Evolutionary conservation across 2,797 vertebrate species (phyloP).

Genomic region (Bradypodion ventrale): DNA sequence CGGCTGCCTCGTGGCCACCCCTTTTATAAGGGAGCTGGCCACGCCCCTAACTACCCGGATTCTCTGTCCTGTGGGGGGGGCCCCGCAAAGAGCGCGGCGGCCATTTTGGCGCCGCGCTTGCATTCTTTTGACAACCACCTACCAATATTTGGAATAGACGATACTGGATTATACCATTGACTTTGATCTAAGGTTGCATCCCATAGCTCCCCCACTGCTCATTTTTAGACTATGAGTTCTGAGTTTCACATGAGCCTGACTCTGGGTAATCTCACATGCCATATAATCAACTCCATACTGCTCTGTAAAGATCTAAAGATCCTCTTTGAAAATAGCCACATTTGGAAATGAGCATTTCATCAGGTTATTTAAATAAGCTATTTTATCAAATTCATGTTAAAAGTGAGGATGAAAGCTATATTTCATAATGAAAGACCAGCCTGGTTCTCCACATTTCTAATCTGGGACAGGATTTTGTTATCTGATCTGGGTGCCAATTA

Average conservation of each 20-base stretch:
- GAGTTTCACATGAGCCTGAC: background rate
- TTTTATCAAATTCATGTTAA: background rate
- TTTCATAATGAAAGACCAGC: background rate
- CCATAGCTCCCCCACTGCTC: too few species aligned
- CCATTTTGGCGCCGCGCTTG: too few species aligned
- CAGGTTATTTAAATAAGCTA: background rate
- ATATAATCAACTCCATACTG: background rate
- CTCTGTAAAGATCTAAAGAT: background rate
- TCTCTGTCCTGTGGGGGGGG: too few species aligned
- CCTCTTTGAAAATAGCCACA: background rate
- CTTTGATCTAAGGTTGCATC: background rate
- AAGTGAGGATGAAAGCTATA: background rate
- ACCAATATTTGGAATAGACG: background rate
- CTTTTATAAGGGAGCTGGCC: too few species aligned
- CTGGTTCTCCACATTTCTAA: background rate
- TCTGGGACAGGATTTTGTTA: background rate
- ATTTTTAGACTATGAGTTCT: background rate
- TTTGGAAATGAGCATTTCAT: background rate
- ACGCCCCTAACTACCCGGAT: too few species aligned
- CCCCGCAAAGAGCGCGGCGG: too few species aligned
- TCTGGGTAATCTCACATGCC: background rate
- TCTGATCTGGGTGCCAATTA: conserved; percentile 43
- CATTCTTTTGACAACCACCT: too few species aligned
- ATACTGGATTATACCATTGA: background rate
- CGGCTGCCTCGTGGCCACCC: too few species aligned